These are phyloP conservation scores for Danaus chrysippus DNA, from an alignment of 2,888 invertebrate species.

Conservation along the genomic window DNA sequence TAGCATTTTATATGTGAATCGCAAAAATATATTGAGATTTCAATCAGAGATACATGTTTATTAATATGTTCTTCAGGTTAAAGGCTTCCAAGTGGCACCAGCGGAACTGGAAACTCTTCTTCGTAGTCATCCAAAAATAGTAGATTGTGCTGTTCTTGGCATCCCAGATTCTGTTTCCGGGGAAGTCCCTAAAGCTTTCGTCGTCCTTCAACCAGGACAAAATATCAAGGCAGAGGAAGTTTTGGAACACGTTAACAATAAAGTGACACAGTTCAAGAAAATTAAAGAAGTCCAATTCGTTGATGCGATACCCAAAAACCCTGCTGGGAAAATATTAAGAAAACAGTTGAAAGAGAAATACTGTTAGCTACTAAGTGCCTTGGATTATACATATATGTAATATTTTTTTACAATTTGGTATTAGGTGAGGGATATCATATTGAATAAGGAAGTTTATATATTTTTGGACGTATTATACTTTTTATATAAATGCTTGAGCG, in stretches of 20 bases:
- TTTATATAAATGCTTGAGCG: too few relatives aligned
- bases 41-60: neutral
- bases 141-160: slow-evolving; percentile 92
- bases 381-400: neutral
- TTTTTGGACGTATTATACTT: too few relatives aligned
- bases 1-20: too few relatives aligned
- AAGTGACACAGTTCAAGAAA: slow-evolving; percentile 86
- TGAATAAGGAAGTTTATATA: too few relatives aligned
- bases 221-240: slow-evolving; percentile 76
- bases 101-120: slow-evolving; percentile 91
- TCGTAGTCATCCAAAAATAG: slow-evolving; percentile 84
- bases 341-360: slow-evolving; percentile 75
- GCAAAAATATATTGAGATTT: too few relatives aligned
- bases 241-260: slow-evolving; percentile 80
- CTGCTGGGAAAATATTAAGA: slow-evolving; percentile 88
- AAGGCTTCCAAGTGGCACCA: slow-evolving; percentile 89
- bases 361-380: slow-evolving; percentile 29
- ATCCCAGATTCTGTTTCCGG: slow-evolving; percentile 84
- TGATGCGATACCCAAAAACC: slow-evolving; percentile 84
- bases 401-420: neutral
- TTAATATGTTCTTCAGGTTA: slow-evolving; percentile 65
- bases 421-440: neutral
- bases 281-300: slow-evolving; percentile 83
- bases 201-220: slow-evolving; percentile 76
- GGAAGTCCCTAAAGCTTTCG: slow-evolving; percentile 87